Evolutionary conservation across 2,797 vertebrate genomes (phyloP).

Genomic region (Hozukius guyotensis): DNA sequence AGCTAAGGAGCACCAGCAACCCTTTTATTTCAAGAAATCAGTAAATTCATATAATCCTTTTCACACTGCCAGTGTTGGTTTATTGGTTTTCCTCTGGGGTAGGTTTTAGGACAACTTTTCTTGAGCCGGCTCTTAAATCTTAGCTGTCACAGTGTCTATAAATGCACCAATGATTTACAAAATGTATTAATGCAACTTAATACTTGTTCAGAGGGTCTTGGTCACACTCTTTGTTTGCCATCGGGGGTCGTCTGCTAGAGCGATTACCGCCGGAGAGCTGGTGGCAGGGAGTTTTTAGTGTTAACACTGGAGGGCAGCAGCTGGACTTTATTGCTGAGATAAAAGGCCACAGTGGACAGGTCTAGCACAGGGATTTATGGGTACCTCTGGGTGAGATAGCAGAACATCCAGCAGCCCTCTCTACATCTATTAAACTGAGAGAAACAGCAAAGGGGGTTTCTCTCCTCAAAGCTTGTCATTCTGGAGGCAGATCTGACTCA

Average conservation of each 20-base stretch:
- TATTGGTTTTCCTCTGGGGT: neutral
- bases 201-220: neutral
- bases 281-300: conserved; percentile 37
- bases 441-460: neutral
- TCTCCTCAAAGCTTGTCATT: conserved; percentile 11
- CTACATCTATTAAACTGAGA: neutral
- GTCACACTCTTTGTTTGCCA: conserved; percentile 17
- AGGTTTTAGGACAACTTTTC: neutral
- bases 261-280: conserved; percentile 24
- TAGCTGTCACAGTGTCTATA: neutral
- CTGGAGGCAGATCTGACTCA: conserved; percentile 20
- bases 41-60: neutral
- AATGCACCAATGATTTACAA: neutral
- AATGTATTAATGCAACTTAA: neutral
- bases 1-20: neutral
- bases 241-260: conserved; percentile 45
- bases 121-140: neutral
- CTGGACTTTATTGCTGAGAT: conserved; percentile 66
- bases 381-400: conserved; percentile 25
- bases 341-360: conserved; percentile 59
- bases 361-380: conserved; percentile 60
- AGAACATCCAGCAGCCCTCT: conserved; percentile 18
- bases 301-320: conserved; percentile 60
- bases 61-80: neutral
- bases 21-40: neutral